Evolutionary conservation across 2,113 vertebrate genomes (phyloP).

Genomic region (Xenus cinereus): DNA sequence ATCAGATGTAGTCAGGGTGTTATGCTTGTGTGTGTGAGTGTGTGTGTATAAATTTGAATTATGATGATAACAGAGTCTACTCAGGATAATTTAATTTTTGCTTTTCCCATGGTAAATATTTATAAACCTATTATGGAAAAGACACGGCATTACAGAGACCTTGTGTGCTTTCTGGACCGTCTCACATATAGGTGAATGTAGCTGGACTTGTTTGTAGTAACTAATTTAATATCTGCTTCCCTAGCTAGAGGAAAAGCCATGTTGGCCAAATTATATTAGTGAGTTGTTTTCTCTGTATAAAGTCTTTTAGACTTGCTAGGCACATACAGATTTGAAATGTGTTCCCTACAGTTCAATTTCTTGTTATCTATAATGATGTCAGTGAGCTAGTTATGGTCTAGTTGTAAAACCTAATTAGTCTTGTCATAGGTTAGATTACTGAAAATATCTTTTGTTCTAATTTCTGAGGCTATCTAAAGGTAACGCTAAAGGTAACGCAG

Average conservation of each 20-base stretch:
- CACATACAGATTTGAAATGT: not conserved
- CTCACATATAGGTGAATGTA: not conserved
- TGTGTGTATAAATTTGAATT: slow-evolving; percentile 12
- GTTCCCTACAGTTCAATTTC: slow-evolving; percentile 35
- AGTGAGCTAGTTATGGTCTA: not conserved
- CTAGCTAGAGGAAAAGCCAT: not conserved
- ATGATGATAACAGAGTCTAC: slow-evolving; percentile 17
- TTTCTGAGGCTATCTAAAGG: not conserved
- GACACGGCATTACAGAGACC: not conserved
- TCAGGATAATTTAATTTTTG: slow-evolving; percentile 33
- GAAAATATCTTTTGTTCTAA: not conserved
- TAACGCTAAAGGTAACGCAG: not conserved
- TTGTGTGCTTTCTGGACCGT: not conserved
- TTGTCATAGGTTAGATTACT: not conserved
- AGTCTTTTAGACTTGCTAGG: slow-evolving; percentile 12
- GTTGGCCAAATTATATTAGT: not conserved
- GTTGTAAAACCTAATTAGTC: not conserved
- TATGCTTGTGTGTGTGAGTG: not conserved
- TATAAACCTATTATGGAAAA: slow-evolving; percentile 52
- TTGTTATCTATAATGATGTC: not conserved
- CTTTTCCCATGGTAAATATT: slow-evolving; percentile 52
- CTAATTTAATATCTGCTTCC: slow-evolving; percentile 42
- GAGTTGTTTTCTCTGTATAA: not conserved
- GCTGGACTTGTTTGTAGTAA: slow-evolving; percentile 33
- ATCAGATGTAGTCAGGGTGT: slow-evolving; percentile 39